Percentiles rank a stretch among this genome's conserved stretches.
phyloP scores from a whole-genome alignment of 2,113 vertebrate genomes.

The Boulengeromyrus knoepffleri region DNA sequence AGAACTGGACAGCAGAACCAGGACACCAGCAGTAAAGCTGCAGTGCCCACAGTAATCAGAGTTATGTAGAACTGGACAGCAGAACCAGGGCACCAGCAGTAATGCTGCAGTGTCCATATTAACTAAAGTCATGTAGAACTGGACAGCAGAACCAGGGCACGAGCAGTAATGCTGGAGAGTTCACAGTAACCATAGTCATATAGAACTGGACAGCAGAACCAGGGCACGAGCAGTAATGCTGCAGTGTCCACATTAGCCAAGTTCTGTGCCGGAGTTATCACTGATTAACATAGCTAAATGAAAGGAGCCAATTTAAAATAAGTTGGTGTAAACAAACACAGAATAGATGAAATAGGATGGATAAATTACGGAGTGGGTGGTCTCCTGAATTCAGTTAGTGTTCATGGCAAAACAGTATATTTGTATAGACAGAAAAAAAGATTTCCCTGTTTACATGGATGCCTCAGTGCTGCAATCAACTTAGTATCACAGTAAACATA shows the following conservation, averaged over 20 bases:
- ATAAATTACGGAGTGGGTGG: not conserved
- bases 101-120: not conserved
- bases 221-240: not conserved
- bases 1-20: not conserved
- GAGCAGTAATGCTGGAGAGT: not conserved
- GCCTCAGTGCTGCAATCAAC: not conserved
- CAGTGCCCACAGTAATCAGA: no score
- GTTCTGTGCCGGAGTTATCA: no score
- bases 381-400: not conserved
- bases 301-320: not conserved
- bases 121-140: not conserved
- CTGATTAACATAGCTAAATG: not conserved
- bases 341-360: not conserved
- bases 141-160: not conserved
- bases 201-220: not conserved
- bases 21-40: not conserved
- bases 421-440: not conserved
- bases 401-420: not conserved
- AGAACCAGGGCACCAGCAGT: no score
- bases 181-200: not conserved
- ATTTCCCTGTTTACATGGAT: not conserved
- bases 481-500: not conserved
- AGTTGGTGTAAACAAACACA: not conserved
- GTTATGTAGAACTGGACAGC: no score
- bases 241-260: not conserved